Conservation (phyloP, 92 coral and sea anemone genomes). For the Bergia puertoricense region DNA sequence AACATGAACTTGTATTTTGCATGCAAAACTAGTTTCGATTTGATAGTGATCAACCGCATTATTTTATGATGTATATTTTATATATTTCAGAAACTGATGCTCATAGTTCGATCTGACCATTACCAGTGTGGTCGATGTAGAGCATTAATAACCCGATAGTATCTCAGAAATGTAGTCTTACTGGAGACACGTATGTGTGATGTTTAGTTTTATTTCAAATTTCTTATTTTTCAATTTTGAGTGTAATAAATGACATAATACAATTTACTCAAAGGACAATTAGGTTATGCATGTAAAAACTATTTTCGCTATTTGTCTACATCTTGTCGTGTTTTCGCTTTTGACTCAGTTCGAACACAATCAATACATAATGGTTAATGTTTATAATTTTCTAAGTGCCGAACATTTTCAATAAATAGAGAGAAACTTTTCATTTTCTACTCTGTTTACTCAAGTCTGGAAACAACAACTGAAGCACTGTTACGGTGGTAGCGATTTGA, state of each 20-base stretch:
- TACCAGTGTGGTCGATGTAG: conserved; percentile 9
- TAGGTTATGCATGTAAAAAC: not conserved
- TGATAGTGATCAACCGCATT: conserved; percentile 38
- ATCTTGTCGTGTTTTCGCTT: not conserved
- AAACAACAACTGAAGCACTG: not conserved
- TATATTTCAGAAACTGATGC: conserved; percentile 17
- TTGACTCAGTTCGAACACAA: not conserved
- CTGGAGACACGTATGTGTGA: not conserved
- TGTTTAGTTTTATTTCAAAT: not conserved
- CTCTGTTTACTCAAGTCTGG: not conserved
- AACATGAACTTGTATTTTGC: conserved; percentile 23
- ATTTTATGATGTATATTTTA: conserved; percentile 32
- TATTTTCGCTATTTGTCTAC: not conserved
- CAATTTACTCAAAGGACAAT: conserved; percentile 6
- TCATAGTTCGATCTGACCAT: not conserved
- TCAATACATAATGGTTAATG: not conserved
- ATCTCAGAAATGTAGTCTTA: not conserved
- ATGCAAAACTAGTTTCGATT: conserved; percentile 12
- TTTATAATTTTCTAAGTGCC: not conserved
- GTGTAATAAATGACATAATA: not conserved
- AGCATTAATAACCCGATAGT: conserved; percentile 9
- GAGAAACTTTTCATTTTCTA: not conserved
- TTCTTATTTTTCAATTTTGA: not conserved
- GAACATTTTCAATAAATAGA: not conserved
- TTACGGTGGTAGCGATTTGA: too few species aligned